These are phyloP conservation scores for Sphyrna mokarran DNA, from an alignment of 2,113 vertebrate species.

Conservation along the genomic window DNA sequence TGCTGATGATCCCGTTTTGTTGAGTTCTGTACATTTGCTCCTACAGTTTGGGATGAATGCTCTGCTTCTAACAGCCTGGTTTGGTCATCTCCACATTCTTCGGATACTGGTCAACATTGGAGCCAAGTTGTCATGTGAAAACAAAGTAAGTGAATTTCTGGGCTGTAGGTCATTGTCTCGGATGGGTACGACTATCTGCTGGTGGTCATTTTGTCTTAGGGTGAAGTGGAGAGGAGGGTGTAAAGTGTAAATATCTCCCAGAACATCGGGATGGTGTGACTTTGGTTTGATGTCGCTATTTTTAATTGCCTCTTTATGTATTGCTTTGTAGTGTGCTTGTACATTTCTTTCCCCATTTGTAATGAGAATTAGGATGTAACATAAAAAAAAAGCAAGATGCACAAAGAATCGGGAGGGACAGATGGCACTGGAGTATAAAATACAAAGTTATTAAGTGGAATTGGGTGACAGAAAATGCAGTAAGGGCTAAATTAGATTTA, in stretches of 20 bases:
- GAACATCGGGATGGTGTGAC: not conserved
- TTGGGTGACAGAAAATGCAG: too few species aligned
- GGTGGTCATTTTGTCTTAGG: too few species aligned
- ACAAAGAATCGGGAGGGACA: too few species aligned
- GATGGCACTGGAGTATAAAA: too few species aligned
- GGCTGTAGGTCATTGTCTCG: too few species aligned
- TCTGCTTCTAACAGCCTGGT: slow-evolving; percentile 80
- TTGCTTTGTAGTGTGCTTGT: not conserved
- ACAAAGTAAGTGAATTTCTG: slow-evolving; percentile 60
- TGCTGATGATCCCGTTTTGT: not conserved
- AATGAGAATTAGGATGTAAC: not conserved
- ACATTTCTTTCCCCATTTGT: not conserved
- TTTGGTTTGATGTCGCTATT: not conserved
- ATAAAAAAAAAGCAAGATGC: too few species aligned
- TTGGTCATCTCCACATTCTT: slow-evolving; percentile 71
- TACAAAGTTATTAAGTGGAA: too few species aligned
- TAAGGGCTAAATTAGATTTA: too few species aligned
- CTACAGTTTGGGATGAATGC: slow-evolving; percentile 84
- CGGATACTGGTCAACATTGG: slow-evolving; percentile 76
- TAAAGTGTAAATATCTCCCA: not conserved
- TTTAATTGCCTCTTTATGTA: not conserved
- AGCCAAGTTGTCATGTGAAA: slow-evolving; percentile 69
- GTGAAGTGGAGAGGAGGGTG: too few species aligned
- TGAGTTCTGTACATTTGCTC: slow-evolving; percentile 32
- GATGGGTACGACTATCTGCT: not conserved